These are phyloP conservation scores for Falco punctatus DNA, from an alignment of 2,113 vertebrate species.

Conservation along the genomic window DNA sequence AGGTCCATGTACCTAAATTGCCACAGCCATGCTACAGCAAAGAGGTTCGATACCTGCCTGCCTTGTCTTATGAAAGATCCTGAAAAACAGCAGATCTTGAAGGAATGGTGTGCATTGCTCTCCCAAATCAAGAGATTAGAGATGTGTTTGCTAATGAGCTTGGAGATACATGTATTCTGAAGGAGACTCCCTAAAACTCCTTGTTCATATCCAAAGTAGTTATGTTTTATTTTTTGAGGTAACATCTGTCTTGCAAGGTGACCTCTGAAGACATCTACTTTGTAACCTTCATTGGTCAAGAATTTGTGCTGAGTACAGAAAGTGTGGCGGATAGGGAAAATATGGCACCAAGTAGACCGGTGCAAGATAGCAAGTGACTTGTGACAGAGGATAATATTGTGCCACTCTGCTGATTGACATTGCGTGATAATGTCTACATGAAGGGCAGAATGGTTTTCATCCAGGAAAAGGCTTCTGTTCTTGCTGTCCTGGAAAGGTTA, in stretches of 20 bases:
- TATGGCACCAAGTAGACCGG: neutral
- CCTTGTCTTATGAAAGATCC: neutral
- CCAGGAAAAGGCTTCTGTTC: neutral
- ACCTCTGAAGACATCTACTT: neutral
- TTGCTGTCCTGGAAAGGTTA: neutral
- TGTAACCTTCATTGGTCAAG: neutral
- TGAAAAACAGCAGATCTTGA: neutral
- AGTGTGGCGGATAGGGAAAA: neutral
- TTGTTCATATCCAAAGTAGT: neutral
- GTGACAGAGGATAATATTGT: neutral
- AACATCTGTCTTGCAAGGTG: neutral
- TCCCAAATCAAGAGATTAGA: neutral
- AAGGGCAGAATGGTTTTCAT: slow-evolving; percentile 13
- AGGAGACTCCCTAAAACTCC: neutral
- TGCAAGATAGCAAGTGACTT: neutral
- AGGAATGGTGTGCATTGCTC: neutral
- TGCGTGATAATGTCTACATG: neutral
- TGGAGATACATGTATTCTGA: neutral
- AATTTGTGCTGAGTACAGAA: neutral
- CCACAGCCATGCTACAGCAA: neutral
- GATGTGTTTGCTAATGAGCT: neutral
- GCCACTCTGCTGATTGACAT: neutral
- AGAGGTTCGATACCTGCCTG: neutral
- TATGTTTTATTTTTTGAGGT: neutral
- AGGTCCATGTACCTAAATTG: neutral